Percentiles rank a stretch among this genome's conserved stretches.
These are phyloP conservation scores for Syrrhaptes paradoxus DNA, from an alignment of 2,113 vertebrate genomes.

Conservation along the genomic window DNA sequence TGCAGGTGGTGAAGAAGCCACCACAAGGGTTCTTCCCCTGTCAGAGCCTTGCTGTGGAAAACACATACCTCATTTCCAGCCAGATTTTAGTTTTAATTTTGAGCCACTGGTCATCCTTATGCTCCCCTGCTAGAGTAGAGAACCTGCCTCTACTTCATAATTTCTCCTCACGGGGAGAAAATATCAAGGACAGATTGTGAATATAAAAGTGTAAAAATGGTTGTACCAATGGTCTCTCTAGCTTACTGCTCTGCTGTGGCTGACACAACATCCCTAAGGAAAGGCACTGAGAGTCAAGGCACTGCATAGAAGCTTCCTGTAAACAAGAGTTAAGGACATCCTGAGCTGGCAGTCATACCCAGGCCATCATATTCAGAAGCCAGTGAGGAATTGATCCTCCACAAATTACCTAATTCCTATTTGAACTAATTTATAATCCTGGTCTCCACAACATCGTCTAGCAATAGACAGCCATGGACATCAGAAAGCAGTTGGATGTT, in stretches of 20 bases:
- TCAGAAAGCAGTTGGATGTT: background rate
- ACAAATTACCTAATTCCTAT: background rate
- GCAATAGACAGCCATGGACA: background rate
- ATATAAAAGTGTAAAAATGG: background rate
- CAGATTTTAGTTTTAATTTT: background rate
- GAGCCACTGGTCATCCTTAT: background rate
- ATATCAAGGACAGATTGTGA: background rate
- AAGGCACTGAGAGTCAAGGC: background rate
- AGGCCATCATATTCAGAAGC: background rate
- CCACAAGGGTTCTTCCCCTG: accelerated
- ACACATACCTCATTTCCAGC: background rate
- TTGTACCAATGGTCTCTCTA: background rate
- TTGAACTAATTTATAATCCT: background rate
- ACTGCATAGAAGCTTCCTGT: background rate
- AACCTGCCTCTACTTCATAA: background rate
- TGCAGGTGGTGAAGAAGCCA: background rate
- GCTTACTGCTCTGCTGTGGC: background rate
- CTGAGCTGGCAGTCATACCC: background rate
- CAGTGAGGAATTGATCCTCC: background rate
- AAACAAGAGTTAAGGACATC: background rate
- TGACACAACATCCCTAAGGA: background rate
- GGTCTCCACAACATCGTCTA: background rate
- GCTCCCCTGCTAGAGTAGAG: background rate
- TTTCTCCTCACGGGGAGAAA: background rate
- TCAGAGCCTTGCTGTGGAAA: background rate